Evolutionary conservation across 2,113 vertebrate species (phyloP).

Genomic region (Tringa solitaria): DNA sequence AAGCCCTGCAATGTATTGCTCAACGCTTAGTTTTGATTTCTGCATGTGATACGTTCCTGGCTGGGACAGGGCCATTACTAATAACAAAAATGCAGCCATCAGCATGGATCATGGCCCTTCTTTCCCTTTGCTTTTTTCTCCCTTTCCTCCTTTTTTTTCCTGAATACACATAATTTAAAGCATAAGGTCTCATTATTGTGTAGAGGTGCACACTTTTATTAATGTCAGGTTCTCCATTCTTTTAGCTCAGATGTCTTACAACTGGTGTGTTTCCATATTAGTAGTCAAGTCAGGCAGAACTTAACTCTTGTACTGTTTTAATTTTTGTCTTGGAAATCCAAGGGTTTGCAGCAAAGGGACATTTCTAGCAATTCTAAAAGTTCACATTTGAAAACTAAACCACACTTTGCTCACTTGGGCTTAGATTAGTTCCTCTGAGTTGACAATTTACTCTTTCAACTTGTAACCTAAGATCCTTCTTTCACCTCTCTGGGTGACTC

Average conservation of each 20-base stretch:
- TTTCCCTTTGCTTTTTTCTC: background rate
- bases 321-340: background rate
- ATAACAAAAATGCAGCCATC: slow-evolving; percentile 54
- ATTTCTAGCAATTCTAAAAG: background rate
- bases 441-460: background rate
- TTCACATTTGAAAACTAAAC: background rate
- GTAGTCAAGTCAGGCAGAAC: background rate
- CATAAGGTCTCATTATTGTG: background rate
- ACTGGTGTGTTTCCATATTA: background rate
- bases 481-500: background rate
- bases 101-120: background rate
- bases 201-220: background rate
- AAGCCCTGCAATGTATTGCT: background rate
- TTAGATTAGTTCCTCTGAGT: background rate
- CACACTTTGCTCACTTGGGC: background rate
- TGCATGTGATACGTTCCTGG: background rate
- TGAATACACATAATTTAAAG: background rate
- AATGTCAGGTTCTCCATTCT: background rate
- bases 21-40: slow-evolving; percentile 19
- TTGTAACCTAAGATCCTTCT: background rate
- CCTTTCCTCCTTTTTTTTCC: background rate
- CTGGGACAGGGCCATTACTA: slow-evolving; percentile 54
- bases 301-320: background rate
- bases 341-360: background rate
- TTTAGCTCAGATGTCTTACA: background rate